Conservation (phyloP, 2,797 vertebrate genomes). For the Oryzias sinensis region DNA sequence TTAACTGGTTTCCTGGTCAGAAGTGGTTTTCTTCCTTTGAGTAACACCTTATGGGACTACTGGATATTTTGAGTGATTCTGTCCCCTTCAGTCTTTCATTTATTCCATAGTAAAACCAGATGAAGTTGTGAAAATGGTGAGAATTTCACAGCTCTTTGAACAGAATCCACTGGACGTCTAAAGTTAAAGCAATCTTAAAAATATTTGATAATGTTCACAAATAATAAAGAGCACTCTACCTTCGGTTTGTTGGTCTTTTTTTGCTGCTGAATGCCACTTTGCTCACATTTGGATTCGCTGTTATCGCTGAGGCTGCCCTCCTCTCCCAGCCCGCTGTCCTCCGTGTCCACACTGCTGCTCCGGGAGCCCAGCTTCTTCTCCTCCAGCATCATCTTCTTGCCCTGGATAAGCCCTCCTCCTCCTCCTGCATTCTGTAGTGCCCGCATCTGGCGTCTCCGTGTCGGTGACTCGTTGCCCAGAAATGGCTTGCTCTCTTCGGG, state of each 20-base stretch:
- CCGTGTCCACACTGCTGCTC: slow-evolving; percentile 74
- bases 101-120: too few species aligned
- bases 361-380: slow-evolving; percentile 62
- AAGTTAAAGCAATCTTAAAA: too few species aligned
- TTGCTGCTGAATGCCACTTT: slow-evolving; percentile 21
- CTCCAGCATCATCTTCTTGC: slow-evolving; percentile 55
- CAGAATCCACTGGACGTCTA: too few species aligned
- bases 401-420: slow-evolving; percentile 41
- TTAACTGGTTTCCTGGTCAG: too few species aligned
- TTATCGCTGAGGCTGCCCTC: slow-evolving; percentile 65
- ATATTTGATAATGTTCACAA: too few species aligned
- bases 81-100: too few species aligned
- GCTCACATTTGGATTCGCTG: slow-evolving; percentile 52
- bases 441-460: slow-evolving; percentile 67
- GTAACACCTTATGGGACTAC: too few species aligned
- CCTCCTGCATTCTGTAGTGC: slow-evolving; percentile 48
- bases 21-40: too few species aligned
- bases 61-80: too few species aligned
- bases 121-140: too few species aligned
- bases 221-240: slow-evolving; percentile 53
- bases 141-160: too few species aligned
- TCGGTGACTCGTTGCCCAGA: slow-evolving; percentile 75
- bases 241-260: slow-evolving; percentile 62
- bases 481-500: slow-evolving; percentile 62
- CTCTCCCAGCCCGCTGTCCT: slow-evolving; percentile 78